Evolutionary conservation across 2,113 vertebrate species (phyloP).

Genomic region (Vulpes vulpes): DNA sequence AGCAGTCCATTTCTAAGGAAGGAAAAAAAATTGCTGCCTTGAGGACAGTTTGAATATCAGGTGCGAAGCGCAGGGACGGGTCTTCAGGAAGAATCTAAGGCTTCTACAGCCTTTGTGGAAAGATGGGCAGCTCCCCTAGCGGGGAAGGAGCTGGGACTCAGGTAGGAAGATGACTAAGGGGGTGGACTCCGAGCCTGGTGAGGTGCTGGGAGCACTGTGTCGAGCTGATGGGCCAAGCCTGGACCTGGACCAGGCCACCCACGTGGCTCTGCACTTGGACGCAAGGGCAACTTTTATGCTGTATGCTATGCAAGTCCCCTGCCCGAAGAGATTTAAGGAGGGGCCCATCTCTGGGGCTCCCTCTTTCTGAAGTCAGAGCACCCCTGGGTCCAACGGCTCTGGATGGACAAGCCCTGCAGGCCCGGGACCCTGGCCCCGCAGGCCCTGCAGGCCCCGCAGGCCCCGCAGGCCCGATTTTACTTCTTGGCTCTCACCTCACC

Average conservation of each 20-base stretch:
- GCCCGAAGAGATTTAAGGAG: background rate
- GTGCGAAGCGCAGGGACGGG: background rate
- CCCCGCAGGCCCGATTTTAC: background rate
- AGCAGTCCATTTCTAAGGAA: background rate
- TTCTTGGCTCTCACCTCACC: rapidly evolving
- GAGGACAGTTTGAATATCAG: background rate
- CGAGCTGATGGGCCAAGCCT: background rate
- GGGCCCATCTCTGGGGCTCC: background rate
- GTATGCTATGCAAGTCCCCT: background rate
- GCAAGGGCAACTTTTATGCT: background rate
- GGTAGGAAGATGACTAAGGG: background rate
- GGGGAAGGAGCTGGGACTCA: background rate
- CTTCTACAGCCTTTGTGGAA: background rate
- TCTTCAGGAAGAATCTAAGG: background rate
- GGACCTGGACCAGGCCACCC: no score
- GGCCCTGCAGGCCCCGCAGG: no score
- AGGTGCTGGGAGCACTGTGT: rapidly evolving
- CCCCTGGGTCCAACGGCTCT: background rate
- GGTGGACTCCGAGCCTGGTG: no score
- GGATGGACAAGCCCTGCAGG: background rate
- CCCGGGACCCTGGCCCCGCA: no score
- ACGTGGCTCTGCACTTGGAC: background rate
- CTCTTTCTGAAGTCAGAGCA: background rate
- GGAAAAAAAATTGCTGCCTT: background rate
- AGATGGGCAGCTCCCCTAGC: no score